phyloP scores from a whole-genome alignment of 1,140 invertebrate genomes.

The Scaptomyza hsui region DNA sequence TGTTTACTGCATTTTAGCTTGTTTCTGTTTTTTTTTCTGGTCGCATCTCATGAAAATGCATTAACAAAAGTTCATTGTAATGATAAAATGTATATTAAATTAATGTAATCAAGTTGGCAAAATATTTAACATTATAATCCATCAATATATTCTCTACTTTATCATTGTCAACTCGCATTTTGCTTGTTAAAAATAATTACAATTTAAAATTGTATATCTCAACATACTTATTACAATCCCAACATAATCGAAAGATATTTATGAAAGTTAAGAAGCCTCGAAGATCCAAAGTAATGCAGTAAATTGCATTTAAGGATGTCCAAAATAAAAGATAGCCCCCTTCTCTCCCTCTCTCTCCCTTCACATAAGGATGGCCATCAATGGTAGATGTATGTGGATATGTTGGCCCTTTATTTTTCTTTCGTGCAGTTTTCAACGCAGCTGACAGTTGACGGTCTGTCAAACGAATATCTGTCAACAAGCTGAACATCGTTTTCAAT shows the following conservation, averaged over 20 bases:
- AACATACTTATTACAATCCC: background rate
- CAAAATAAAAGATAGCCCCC: slow-evolving; percentile 10
- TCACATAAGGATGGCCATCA: slow-evolving; percentile 6
- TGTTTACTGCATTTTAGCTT: slow-evolving; percentile 14
- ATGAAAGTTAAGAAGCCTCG: slow-evolving; percentile 4
- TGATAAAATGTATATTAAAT: too few species aligned
- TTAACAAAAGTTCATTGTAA: slow-evolving; percentile 14
- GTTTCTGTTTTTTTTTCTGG: background rate
- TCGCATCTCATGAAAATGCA: slow-evolving; percentile 2
- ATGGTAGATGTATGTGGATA: slow-evolving; percentile 20
- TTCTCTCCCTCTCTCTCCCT: background rate
- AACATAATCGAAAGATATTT: background rate
- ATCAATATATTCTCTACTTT: background rate
- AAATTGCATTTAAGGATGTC: slow-evolving; percentile 42
- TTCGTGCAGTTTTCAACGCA: slow-evolving; percentile 13
- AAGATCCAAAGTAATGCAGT: slow-evolving; percentile 12
- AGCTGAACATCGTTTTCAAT: slow-evolving; percentile 72
- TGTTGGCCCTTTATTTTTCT: background rate
- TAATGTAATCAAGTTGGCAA: too few species aligned
- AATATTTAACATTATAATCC: too few species aligned
- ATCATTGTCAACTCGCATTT: background rate
- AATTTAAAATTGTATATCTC: background rate
- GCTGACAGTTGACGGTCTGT: slow-evolving; percentile 73
- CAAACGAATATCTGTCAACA: slow-evolving; percentile 77
- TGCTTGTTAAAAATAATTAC: slow-evolving; percentile 1